Evolutionary conservation across 2,797 vertebrate genomes (phyloP), one percentile per base, ranked within the genome.

Genomic region (Acanthurus tractus): DNA sequence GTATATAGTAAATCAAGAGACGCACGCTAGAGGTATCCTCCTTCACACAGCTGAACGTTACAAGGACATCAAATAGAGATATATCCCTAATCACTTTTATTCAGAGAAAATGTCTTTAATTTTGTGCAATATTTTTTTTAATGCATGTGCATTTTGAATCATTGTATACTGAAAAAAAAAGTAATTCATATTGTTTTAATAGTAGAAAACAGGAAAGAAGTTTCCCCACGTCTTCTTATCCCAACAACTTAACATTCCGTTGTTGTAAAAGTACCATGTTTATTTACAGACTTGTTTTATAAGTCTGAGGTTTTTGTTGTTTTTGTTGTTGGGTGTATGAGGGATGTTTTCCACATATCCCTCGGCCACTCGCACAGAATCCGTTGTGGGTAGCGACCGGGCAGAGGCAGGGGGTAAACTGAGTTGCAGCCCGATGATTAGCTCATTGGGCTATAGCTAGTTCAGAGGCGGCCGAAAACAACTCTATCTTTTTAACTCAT

Each of bases 251-350:
- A 91, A 95, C 96, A 96, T 98, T 98, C 96, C 96, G 89, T 97
- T 95, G 93, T 95, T 96, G 93, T 94, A 91, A 92, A 89, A 89
- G 86, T 96, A 91, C 93, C 94, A 63, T 76, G 49, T 95, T 96
- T 95, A 94, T 95, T 97, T 96, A 96, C 96, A 91, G 97, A 99
- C 97, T 98, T 99, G 97, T 99, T 98, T 98, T 99, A 98, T 95
- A 99, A 98, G 97, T 99, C 97, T 96, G 92, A 74, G 67, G 90
- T 91, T 88, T 87, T 90, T 64, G 89, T 90, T 85, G 92, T 70
- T 94, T 83, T 84, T 89, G 59, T 87, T 88, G 25, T 93, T 93
- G 46, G 25, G 64, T 56, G 71, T 54, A 40, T 25, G 57, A 34
- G 78, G 80, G 70, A 81, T 93, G 91, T 95, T 95, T 92, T 95